phyloP scores from a whole-genome alignment of 1,140 invertebrate genomes.

The Drosophila kurseongensis region DNA sequence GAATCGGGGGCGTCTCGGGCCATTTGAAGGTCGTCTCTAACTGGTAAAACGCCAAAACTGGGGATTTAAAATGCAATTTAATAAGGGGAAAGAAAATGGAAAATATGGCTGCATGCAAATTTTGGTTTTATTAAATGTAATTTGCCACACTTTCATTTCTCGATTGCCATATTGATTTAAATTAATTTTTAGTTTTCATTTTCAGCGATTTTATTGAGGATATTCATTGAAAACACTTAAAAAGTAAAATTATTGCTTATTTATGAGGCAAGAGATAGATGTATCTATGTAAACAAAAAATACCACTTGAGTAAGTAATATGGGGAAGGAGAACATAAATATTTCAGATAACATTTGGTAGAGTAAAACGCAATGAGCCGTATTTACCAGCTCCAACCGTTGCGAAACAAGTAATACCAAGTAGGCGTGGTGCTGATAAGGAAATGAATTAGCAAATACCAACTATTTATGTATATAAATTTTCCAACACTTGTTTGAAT shows the following conservation, averaged over 20 bases:
- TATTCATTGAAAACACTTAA: constrained; percentile 12
- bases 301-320: not conserved
- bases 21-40: constrained; percentile 29
- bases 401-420: constrained; percentile 4
- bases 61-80: constrained; percentile 2
- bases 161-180: constrained; percentile 1
- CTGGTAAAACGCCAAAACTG: constrained; percentile 17
- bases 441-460: constrained; percentile 16
- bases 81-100: not conserved
- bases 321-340: constrained; percentile 1
- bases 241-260: constrained; percentile 12
- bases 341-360: constrained; percentile 12
- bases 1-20: constrained; percentile 10
- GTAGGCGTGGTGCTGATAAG: constrained; percentile 20
- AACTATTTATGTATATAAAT: not conserved
- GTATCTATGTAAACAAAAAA: constrained; percentile 10
- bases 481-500: not conserved
- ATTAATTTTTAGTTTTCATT: not conserved
- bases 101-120: constrained; percentile 12
- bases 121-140: constrained; percentile 1
- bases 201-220: constrained; percentile 5
- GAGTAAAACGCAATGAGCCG: not conserved
- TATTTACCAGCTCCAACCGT: not conserved
- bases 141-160: constrained; percentile 23
- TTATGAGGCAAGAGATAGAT: constrained; percentile 7